These are phyloP conservation scores for Octonoba sinensis DNA, from an alignment of 2,888 invertebrate species.

Conservation along the genomic window DNA sequence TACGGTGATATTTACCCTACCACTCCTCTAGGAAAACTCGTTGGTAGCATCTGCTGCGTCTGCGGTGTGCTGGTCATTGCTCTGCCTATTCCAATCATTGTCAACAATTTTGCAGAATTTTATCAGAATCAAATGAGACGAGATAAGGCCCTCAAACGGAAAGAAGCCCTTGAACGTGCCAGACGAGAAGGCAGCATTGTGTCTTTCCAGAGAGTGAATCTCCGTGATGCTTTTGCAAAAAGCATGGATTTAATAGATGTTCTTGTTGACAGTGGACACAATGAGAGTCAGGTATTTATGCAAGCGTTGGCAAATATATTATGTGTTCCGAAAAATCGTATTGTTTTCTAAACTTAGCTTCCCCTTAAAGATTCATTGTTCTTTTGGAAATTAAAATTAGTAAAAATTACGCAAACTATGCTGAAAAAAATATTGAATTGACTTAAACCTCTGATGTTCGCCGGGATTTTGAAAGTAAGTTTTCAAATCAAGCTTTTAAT, in stretches of 20 bases:
- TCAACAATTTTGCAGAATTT: constrained; percentile 99
- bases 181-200: constrained; percentile 98
- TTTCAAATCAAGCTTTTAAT: no score
- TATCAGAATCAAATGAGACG: constrained; percentile 99
- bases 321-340: no score
- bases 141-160: constrained; percentile 96
- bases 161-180: constrained; percentile 96
- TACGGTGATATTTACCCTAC: constrained; percentile 99
- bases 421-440: no score
- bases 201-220: constrained; percentile 97
- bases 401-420: no score
- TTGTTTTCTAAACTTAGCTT: no score
- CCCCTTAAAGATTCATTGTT: no score
- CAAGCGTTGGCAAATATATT: no score
- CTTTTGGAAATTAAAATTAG: no score
- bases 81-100: constrained; percentile 99
- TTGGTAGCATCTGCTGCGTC: constrained; percentile 99
- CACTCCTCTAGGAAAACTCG: constrained; percentile 98
- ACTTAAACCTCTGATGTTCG: no score
- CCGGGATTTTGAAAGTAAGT: no score
- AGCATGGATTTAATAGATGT: constrained; percentile 98
- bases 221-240: constrained; percentile 97
- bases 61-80: constrained; percentile 99
- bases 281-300: constrained; percentile 60
- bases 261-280: constrained; percentile 88